These are phyloP conservation scores for Peromyscus californicus DNA, from an alignment of 2,113 vertebrate genomes.

Conservation along the genomic window DNA sequence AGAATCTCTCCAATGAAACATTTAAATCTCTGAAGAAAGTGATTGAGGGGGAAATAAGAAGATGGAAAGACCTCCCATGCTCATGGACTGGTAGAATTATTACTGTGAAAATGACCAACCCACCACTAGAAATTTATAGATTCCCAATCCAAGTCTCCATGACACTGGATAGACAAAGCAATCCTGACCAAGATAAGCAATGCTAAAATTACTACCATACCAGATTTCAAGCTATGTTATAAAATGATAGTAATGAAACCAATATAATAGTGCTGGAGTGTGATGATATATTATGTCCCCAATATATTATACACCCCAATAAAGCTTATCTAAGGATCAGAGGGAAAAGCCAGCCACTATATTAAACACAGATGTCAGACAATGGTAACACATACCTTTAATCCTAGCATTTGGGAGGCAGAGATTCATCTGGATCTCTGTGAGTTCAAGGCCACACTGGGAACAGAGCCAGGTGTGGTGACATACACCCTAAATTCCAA, in stretches of 20 bases:
- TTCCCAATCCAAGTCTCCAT: neutral
- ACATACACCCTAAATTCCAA: too few relatives aligned
- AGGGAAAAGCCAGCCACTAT: too few relatives aligned
- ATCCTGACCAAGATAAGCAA: neutral
- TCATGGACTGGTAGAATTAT: neutral
- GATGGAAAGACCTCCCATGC: neutral
- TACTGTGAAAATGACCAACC: neutral
- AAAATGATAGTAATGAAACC: neutral
- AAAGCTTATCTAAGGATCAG: too few relatives aligned
- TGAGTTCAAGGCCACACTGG: too few relatives aligned
- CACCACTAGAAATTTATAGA: neutral
- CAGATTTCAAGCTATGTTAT: neutral
- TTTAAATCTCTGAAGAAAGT: neutral
- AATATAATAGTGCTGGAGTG: neutral
- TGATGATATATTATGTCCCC: too few relatives aligned
- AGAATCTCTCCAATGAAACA: neutral
- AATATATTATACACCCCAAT: too few relatives aligned
- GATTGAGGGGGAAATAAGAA: neutral
- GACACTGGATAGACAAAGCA: neutral
- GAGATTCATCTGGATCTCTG: too few relatives aligned
- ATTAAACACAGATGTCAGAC: too few relatives aligned
- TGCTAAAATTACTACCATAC: neutral
- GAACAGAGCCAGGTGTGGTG: too few relatives aligned
- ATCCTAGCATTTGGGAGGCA: too few relatives aligned
- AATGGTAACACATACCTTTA: too few relatives aligned